These are phyloP conservation scores for Drosophila bunnanda DNA, from an alignment of 2,888 invertebrate genomes.

Conservation along the genomic window DNA sequence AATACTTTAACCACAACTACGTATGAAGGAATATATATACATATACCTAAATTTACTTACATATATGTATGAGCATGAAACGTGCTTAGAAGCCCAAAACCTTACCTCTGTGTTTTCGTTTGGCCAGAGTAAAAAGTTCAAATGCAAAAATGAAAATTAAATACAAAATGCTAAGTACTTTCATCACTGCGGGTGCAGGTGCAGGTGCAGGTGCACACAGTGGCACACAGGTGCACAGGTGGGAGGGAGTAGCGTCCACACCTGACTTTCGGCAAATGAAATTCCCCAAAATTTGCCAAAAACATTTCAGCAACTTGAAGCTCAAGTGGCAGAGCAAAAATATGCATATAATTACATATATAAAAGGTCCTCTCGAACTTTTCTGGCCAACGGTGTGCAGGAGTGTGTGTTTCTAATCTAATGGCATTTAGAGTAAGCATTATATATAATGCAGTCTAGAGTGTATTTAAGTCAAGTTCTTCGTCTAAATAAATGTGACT, in stretches of 20 bases:
- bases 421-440: conserved; percentile 9
- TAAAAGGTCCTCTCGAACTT: conserved; percentile 10
- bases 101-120: conserved; percentile 10
- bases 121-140: conserved; percentile 66
- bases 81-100: conserved; percentile 48
- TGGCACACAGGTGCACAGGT: not conserved
- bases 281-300: conserved; percentile 55
- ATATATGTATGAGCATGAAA: not conserved
- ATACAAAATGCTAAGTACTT: conserved; percentile 76
- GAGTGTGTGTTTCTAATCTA: conserved; percentile 5
- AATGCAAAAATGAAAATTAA: conserved; percentile 80
- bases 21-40: not conserved
- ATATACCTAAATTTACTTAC: not conserved
- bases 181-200: conserved; percentile 22
- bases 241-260: conserved; percentile 23
- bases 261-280: conserved; percentile 67
- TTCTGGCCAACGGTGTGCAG: not conserved
- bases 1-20: too few species aligned
- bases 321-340: conserved; percentile 17
- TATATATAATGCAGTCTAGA: conserved; percentile 5
- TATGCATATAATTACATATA: conserved; percentile 16
- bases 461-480: not conserved
- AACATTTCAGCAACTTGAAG: conserved; percentile 61
- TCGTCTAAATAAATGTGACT: not conserved
- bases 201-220: not conserved